Base-by-base conservation (phyloP, 2,888 invertebrate genomes). In the Scelioninae gen. 2 region DNA sequence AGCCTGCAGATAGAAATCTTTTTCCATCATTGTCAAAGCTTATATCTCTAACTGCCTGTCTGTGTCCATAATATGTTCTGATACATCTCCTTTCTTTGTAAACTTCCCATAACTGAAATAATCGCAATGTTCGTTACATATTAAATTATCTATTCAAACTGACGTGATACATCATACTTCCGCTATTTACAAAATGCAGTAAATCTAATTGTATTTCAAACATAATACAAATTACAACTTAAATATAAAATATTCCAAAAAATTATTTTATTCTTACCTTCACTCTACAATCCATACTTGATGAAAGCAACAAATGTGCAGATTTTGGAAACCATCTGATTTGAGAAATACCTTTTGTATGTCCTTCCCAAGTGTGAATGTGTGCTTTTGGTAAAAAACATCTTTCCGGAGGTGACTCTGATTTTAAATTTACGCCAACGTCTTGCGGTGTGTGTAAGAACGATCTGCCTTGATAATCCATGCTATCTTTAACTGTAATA, bases 351-450 rank as follows among this genome's bases (percentile, higher is more conserved):
- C 97, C 97, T 87, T 98, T 98, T 16, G 95, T 95, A 87, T 99
- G 99, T 0, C 98, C 98, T 76, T 94, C 92, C 97, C 97, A 98
- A 0, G 96, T 96, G 87, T 96, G 96, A 75, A 98, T 93, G 83
- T 96, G 95, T 0, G 96, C 91, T 89, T 98, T 98, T 3, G 98
- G 98, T 25, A 98, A 87, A 87, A 97, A 98, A 86, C 98, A 98
- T 82, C 95, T 94, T 70, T 96, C 95, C 0, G 99, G 99, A 15
- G 96, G 95, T 1, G 93, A 91, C 65, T 93, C 92, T 2, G 95
- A 92, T 64, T 93, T 92, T 69, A 97, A 88, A 87, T 96, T 96
- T 33, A 96, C 93, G 15, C 95, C 96, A 73, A 96, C 92, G 87
- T 96, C 96, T 82, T 95, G 94, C 5, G 99, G 98, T 1, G 95